phyloP scores from a whole-genome alignment of 2,888 invertebrate species.

The Euproctis similis region DNA sequence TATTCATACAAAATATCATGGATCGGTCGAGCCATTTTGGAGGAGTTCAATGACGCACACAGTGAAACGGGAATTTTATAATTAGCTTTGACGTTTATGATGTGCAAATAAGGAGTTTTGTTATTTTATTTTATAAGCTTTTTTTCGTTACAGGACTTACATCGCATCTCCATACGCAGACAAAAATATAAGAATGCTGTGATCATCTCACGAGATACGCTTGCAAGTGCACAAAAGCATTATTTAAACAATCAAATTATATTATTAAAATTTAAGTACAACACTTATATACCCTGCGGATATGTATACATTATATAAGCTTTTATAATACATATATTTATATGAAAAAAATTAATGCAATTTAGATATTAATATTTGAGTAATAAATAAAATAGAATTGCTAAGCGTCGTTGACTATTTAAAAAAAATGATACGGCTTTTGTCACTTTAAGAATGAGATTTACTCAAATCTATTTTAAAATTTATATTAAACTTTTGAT shows the following conservation, averaged over 20 bases:
- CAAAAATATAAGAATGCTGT: constrained; percentile 79
- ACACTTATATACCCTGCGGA: constrained; percentile 46
- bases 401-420: constrained; percentile 29
- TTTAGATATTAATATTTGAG: constrained; percentile 45
- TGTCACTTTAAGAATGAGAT: constrained; percentile 21
- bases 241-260: constrained; percentile 37
- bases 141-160: constrained; percentile 75
- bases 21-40: too few relatives aligned
- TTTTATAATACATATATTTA: constrained; percentile 66
- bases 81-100: too few relatives aligned
- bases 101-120: too few relatives aligned
- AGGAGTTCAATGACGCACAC: too few relatives aligned
- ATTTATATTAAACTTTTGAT: too few relatives aligned
- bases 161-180: constrained; percentile 80
- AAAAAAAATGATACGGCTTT: constrained; percentile 36
- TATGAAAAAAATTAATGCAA: constrained; percentile 39
- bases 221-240: constrained; percentile 35
- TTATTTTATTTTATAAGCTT: too few relatives aligned
- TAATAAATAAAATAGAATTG: constrained; percentile 42
- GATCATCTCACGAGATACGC: constrained; percentile 35
- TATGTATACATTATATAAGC: constrained; percentile 52
- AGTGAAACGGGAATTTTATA: too few relatives aligned
- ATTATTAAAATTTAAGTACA: constrained; percentile 48
- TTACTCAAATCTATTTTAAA: constrained; percentile 14
- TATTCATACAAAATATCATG: too few relatives aligned